Conservation (phyloP, 2,797 vertebrate genomes). For the Platalea minor region DNA sequence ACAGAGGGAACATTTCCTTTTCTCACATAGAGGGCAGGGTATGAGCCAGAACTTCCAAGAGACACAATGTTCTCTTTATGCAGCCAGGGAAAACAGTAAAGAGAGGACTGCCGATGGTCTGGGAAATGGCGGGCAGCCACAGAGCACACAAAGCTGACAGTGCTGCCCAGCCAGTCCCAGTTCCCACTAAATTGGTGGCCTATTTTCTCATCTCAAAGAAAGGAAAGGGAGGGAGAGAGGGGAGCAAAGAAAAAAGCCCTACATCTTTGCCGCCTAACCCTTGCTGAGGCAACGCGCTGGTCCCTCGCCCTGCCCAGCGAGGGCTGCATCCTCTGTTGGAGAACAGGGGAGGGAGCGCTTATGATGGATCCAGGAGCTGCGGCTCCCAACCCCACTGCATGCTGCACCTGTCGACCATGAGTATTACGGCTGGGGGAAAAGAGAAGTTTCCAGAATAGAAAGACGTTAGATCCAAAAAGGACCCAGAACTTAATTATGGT, state of each 20-base stretch:
- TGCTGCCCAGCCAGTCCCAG: neutral
- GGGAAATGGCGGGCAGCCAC: conserved; percentile 57
- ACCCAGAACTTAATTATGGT: neutral
- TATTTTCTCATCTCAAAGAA: conserved; percentile 54
- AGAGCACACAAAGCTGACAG: conserved; percentile 6
- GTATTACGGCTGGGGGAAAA: neutral
- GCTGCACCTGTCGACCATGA: neutral
- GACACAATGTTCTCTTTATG: conserved; percentile 57
- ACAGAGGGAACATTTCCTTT: conserved; percentile 44
- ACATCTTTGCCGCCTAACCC: neutral
- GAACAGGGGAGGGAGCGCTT: neutral
- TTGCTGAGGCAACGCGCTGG: neutral
- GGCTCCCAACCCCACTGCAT: neutral
- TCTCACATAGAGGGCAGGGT: conserved; percentile 39
- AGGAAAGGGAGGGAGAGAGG: neutral
- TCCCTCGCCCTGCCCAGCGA: neutral
- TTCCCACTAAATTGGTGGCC: conserved; percentile 26
- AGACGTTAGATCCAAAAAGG: neutral
- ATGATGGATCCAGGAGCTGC: too few species aligned
- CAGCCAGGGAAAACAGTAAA: conserved; percentile 9
- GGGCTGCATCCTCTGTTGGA: neutral
- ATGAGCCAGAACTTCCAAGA: conserved; percentile 40
- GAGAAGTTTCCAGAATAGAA: neutral
- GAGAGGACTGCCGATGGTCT: conserved; percentile 8
- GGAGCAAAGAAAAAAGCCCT: neutral